Evolutionary conservation across 2,797 vertebrate species (phyloP).

Genomic region (Chaetodon trifasciatus): DNA sequence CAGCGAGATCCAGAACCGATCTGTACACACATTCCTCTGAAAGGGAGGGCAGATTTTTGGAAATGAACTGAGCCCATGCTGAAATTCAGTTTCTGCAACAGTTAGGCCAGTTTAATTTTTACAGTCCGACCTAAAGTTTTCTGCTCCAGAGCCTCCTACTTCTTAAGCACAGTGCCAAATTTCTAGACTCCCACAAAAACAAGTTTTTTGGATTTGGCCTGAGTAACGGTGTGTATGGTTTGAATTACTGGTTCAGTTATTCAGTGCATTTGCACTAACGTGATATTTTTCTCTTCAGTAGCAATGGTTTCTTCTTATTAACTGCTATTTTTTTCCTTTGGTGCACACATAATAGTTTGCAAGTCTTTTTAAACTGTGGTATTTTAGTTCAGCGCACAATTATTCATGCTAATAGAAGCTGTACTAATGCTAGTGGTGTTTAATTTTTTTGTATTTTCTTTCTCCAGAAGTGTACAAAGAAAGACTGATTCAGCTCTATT

Average conservation of each 20-base stretch:
- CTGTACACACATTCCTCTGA: slow-evolving; percentile 71
- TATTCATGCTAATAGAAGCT: not conserved
- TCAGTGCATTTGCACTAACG: not conserved
- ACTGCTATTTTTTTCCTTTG: not conserved
- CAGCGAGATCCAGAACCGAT: slow-evolving; percentile 55
- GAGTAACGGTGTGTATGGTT: not conserved
- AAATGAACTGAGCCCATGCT: slow-evolving; percentile 4
- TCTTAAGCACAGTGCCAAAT: not conserved
- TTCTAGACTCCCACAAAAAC: not conserved
- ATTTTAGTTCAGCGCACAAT: not conserved
- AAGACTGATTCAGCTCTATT: not conserved
- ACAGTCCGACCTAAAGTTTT: not conserved
- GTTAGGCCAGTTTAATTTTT: not conserved
- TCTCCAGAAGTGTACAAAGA: not conserved
- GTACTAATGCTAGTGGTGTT: not conserved
- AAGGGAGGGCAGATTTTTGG: slow-evolving; percentile 20
- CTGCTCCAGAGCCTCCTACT: not conserved
- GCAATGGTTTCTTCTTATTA: not conserved
- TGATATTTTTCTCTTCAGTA: not conserved
- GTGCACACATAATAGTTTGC: not conserved
- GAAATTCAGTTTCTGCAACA: slow-evolving; percentile 6
- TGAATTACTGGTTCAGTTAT: not conserved
- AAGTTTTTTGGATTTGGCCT: not conserved
- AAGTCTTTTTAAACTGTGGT: not conserved
- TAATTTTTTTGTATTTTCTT: not conserved